Evolutionary conservation across 2,888 invertebrate genomes (phyloP).

Genomic region (Therioaphis trifolii): DNA sequence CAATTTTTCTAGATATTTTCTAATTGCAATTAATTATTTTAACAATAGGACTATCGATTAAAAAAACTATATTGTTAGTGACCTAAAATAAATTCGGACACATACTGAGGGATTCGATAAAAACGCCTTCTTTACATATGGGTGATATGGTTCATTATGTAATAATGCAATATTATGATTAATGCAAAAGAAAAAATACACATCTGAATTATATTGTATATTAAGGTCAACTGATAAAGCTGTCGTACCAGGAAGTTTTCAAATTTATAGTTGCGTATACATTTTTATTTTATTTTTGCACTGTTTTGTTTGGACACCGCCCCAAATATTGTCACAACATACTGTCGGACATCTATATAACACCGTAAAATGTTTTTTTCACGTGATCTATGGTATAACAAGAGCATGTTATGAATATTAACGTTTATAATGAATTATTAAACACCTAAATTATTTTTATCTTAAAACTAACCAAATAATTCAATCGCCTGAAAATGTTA

Average conservation of each 20-base stretch:
- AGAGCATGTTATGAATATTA: background rate
- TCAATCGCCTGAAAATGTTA: no score
- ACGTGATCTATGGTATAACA: background rate
- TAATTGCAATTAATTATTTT: background rate
- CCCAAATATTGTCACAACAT: constrained; percentile 50
- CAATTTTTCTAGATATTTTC: background rate
- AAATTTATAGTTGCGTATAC: constrained; percentile 8
- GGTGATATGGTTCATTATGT: constrained; percentile 14
- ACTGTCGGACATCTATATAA: constrained; percentile 22
- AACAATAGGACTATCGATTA: background rate
- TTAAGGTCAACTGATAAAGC: constrained; percentile 33
- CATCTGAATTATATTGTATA: constrained; percentile 13
- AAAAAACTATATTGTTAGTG: background rate
- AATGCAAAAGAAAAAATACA: background rate
- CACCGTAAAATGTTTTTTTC: constrained; percentile 14
- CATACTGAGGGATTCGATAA: background rate
- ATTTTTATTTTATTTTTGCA: constrained; percentile 21
- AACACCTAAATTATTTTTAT: background rate
- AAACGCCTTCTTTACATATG: background rate
- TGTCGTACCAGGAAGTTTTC: constrained; percentile 49
- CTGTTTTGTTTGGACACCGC: constrained; percentile 52
- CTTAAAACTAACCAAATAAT: background rate
- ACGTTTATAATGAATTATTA: background rate
- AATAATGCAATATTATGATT: background rate
- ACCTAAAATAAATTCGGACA: background rate